Evolutionary conservation across 1,140 invertebrate species (phyloP).

Genomic region (Doryteuthis pealeii): DNA sequence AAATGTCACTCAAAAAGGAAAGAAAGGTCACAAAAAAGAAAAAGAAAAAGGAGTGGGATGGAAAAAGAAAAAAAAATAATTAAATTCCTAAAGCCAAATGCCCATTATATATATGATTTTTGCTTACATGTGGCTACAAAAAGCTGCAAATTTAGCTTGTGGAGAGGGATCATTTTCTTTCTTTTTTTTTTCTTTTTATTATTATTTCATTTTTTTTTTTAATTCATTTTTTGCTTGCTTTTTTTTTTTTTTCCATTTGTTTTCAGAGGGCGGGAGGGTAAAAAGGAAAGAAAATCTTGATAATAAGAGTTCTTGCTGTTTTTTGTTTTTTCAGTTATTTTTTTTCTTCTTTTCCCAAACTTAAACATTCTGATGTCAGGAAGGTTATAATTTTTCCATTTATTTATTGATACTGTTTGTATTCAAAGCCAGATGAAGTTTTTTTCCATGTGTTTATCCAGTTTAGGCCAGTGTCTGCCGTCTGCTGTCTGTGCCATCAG

Average conservation of each 20-base stretch:
- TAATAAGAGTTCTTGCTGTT: no score
- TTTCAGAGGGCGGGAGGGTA: no score
- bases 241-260: no score
- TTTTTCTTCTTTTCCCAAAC: neutral
- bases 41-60: neutral
- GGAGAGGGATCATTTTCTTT: no score
- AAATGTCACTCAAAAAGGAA: no score
- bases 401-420: neutral
- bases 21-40: no score
- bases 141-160: neutral
- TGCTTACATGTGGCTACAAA: neutral
- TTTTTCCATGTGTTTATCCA: neutral
- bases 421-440: conserved; percentile 9
- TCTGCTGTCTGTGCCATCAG: conserved; percentile 5
- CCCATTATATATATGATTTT: neutral
- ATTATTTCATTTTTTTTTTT: no score
- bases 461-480: conserved; percentile 13
- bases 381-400: no score
- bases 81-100: neutral
- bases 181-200: no score
- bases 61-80: neutral
- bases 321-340: neutral
- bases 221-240: no score
- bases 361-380: no score
- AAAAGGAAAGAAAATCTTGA: no score